Conservation (phyloP, 2,888 invertebrate genomes). For the Disparrhopalites patrizii region DNA sequence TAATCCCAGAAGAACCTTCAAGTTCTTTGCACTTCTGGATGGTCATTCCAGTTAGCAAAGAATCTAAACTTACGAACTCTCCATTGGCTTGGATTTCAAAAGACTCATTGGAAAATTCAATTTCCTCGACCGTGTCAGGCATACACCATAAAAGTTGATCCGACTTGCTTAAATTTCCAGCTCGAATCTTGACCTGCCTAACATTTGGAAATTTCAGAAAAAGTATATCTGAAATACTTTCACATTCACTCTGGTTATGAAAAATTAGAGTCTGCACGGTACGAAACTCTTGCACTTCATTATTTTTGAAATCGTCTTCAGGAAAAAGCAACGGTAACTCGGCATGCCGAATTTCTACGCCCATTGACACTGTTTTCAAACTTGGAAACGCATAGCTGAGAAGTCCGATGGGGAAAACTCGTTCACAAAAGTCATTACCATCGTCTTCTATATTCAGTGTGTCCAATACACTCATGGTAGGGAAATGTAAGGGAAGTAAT, state of each 20-base stretch:
- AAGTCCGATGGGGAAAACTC: neutral
- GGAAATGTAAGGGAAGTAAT: neutral
- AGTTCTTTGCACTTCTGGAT: neutral
- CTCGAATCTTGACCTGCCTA: neutral
- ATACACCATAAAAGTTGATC: neutral
- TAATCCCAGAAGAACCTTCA: neutral
- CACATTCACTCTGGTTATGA: neutral
- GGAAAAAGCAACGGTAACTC: neutral
- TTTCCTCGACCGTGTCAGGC: neutral
- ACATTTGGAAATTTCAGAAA: constrained; percentile 1
- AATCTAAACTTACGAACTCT: neutral
- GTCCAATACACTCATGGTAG: neutral
- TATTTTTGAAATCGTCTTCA: neutral
- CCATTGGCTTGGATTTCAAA: neutral
- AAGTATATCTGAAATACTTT: neutral
- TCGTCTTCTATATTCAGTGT: neutral
- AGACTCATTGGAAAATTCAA: neutral
- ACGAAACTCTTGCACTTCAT: neutral
- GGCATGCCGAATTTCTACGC: neutral
- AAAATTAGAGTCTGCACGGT: neutral
- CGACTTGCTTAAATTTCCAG: neutral
- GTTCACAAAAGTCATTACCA: neutral
- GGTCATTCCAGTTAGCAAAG: neutral
- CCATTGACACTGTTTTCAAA: neutral
- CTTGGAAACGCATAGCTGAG: neutral